These are phyloP conservation scores for Pangasianodon gigas DNA, from an alignment of 2,113 vertebrate genomes.

Conservation along the genomic window DNA sequence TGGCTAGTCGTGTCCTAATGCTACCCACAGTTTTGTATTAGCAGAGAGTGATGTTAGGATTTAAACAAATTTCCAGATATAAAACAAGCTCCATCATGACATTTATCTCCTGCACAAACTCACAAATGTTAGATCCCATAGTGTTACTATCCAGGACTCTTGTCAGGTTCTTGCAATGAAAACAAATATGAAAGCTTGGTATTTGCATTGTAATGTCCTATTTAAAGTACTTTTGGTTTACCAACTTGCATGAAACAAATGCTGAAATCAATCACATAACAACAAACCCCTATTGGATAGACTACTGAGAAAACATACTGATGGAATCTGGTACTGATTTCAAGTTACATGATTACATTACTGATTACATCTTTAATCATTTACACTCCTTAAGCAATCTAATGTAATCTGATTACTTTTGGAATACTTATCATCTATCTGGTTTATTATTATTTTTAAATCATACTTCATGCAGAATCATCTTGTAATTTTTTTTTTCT, in stretches of 20 bases:
- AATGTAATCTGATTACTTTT: conserved; percentile 14
- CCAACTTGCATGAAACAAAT: background rate
- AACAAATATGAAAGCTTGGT: background rate
- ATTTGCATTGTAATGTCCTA: background rate
- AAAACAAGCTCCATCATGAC: background rate
- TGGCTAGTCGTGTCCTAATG: background rate
- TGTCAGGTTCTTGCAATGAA: background rate
- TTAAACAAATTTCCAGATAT: background rate
- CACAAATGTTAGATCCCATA: background rate
- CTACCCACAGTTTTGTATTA: background rate
- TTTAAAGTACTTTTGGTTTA: background rate
- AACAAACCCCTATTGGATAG: background rate
- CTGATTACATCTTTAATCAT: conserved; percentile 14
- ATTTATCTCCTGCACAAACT: background rate
- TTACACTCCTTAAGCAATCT: background rate
- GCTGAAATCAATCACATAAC: background rate
- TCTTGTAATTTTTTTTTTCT: background rate
- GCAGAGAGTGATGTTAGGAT: background rate
- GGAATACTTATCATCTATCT: background rate
- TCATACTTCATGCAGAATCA: background rate
- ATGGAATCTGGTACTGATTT: background rate
- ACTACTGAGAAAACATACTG: conserved; percentile 2
- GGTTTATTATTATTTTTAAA: background rate
- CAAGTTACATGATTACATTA: background rate
- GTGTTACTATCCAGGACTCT: background rate